These are phyloP conservation scores for Riparia riparia DNA, from an alignment of 2,113 vertebrate species.

Conservation along the genomic window DNA sequence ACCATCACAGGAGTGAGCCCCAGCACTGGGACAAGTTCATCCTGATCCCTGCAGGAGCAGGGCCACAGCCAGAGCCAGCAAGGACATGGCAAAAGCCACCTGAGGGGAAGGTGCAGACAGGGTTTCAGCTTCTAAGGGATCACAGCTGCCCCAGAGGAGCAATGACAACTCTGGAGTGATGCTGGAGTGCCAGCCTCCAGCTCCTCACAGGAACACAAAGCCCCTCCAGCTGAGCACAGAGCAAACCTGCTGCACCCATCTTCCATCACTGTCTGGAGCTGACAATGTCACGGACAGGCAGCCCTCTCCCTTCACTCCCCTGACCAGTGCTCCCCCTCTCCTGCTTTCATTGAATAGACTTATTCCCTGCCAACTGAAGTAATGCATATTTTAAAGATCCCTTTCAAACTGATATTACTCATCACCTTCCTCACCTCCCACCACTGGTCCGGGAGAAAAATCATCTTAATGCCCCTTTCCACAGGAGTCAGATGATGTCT, in stretches of 20 bases:
- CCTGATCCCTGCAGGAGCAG: neutral
- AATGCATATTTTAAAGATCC: neutral
- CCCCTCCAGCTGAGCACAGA: neutral
- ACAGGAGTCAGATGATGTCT: neutral
- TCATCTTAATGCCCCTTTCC: neutral
- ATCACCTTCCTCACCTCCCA: neutral
- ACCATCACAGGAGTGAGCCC: neutral
- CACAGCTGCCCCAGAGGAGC: neutral
- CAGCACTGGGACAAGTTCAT: neutral
- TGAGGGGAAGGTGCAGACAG: neutral
- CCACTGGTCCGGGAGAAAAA: neutral
- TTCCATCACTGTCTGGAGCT: conserved; percentile 14
- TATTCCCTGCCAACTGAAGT: neutral
- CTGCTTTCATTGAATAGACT: neutral
- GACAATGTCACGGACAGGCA: conserved; percentile 7
- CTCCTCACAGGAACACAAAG: neutral
- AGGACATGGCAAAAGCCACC: neutral
- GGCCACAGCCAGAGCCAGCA: neutral
- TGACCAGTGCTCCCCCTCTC: neutral
- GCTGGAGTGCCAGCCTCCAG: neutral
- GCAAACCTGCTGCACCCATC: neutral
- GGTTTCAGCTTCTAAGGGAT: neutral
- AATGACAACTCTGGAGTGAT: neutral
- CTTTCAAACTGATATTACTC: neutral
- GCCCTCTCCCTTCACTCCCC: neutral